Conservation (phyloP, 2,888 invertebrate species). For the Ormyrus thymus region DNA sequence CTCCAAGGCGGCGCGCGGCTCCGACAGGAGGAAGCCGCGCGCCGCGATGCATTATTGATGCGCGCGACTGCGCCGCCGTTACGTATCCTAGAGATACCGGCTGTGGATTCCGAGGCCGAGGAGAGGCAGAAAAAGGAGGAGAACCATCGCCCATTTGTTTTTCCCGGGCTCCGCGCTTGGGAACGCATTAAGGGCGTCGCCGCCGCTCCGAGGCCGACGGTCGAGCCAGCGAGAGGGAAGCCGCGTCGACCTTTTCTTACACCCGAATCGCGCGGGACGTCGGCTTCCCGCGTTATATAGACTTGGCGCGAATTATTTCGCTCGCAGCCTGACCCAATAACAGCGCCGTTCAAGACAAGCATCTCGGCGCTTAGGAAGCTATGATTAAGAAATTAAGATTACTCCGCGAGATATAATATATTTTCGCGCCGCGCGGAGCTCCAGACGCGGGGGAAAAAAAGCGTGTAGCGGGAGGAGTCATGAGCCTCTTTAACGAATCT, state of each 20-base stretch:
- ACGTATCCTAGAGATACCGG: no score
- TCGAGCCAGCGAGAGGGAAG: not conserved
- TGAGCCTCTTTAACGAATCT: constrained; percentile 52
- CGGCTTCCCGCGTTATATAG: no score
- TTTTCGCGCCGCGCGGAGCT: not conserved
- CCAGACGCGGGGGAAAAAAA: not conserved
- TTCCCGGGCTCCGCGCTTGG: not conserved
- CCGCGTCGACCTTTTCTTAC: no score
- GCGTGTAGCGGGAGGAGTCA: not conserved
- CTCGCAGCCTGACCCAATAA: no score
- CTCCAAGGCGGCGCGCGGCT: not conserved
- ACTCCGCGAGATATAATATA: constrained; percentile 22
- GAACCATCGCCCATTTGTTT: constrained; percentile 10
- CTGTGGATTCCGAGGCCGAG: no score
- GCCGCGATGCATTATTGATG: constrained; percentile 71
- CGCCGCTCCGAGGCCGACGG: not conserved
- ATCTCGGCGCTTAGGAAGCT: constrained; percentile 27
- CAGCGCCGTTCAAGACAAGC: not conserved
- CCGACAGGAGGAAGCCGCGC: constrained; percentile 60
- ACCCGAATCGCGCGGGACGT: no score
- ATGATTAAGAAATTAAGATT: constrained; percentile 52
- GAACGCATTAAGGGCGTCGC: constrained; percentile 22
- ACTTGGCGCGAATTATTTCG: no score
- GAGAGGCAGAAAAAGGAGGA: constrained; percentile 3
- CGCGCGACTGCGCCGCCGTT: not conserved